Conservation (phyloP, 2,797 vertebrate species). For the Neoniphon sammara region DNA sequence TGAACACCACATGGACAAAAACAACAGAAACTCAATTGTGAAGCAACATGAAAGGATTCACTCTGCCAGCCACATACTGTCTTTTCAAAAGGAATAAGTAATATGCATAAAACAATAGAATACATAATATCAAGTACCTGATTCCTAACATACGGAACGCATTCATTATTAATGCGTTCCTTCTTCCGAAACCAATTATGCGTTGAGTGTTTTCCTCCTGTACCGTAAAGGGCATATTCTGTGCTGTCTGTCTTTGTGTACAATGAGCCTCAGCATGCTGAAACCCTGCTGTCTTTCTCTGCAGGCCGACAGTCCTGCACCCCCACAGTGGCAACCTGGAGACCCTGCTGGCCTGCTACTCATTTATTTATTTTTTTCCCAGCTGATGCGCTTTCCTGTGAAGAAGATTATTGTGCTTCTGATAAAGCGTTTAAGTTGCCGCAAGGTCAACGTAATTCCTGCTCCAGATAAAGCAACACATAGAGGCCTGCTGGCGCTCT, state of each 20-base stretch:
- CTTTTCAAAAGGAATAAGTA: conserved; percentile 47
- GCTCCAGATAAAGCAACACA: conserved; percentile 73
- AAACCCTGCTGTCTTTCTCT: conserved; percentile 25
- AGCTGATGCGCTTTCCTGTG: conserved; percentile 58
- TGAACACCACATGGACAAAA: conserved; percentile 44
- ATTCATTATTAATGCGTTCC: conserved; percentile 38
- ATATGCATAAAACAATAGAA: conserved; percentile 28
- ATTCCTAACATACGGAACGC: conserved; percentile 25
- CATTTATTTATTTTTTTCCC: conserved; percentile 41
- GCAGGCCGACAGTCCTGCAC: conserved; percentile 32
- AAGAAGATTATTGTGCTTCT: conserved; percentile 74
- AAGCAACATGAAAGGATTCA: conserved; percentile 38
- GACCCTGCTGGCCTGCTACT: conserved; percentile 20
- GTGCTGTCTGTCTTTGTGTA: conserved; percentile 10
- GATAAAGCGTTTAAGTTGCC: conserved; percentile 79
- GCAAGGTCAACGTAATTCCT: conserved; percentile 79
- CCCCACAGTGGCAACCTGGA: conserved; percentile 37
- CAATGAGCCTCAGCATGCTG: conserved; percentile 29
- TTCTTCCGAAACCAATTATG: neutral
- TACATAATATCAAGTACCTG: conserved; percentile 18
- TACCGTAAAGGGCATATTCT: too few relatives aligned
- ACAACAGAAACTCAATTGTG: conserved; percentile 9
- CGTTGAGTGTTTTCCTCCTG: neutral
- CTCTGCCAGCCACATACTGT: conserved; percentile 25
- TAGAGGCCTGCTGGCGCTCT: conserved; percentile 59